These are phyloP conservation scores for Halocaridina rubra DNA, from an alignment of 2,888 invertebrate species.

Conservation along the genomic window DNA sequence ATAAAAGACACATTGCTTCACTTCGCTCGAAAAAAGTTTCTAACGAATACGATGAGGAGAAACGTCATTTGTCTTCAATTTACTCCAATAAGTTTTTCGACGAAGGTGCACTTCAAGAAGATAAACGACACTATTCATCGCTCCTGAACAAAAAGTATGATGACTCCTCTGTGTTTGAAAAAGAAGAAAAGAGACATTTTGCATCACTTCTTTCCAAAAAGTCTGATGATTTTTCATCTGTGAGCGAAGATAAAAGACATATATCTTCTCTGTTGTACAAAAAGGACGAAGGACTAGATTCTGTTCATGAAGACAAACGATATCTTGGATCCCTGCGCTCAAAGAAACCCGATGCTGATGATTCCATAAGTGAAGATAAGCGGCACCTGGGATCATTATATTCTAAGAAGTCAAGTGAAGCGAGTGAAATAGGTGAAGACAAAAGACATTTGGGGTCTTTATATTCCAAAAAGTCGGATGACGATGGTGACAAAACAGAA, in stretches of 20 bases:
- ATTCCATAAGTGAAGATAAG: conserved; percentile 4
- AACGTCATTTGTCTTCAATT: background rate
- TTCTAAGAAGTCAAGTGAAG: background rate
- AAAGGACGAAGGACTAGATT: background rate
- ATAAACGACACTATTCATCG: conserved; percentile 13
- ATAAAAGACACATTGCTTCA: conserved; percentile 28
- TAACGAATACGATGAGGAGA: background rate
- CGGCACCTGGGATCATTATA: conserved; percentile 5
- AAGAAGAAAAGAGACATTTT: background rate
- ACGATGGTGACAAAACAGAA: background rate
- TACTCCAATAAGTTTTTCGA: background rate
- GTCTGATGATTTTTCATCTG: background rate
- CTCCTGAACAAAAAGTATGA: background rate
- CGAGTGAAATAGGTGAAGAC: background rate
- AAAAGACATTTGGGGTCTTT: background rate
- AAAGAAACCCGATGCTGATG: background rate
- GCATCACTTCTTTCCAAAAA: background rate
- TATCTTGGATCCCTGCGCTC: background rate
- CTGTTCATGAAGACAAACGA: background rate
- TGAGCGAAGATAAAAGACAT: background rate
- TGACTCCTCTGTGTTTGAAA: background rate
- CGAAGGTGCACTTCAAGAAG: background rate
- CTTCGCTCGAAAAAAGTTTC: background rate
- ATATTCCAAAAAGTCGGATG: background rate
- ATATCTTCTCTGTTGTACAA: background rate